These are phyloP conservation scores for Diarsia brunnea DNA, from an alignment of 2,888 invertebrate genomes.

Conservation along the genomic window DNA sequence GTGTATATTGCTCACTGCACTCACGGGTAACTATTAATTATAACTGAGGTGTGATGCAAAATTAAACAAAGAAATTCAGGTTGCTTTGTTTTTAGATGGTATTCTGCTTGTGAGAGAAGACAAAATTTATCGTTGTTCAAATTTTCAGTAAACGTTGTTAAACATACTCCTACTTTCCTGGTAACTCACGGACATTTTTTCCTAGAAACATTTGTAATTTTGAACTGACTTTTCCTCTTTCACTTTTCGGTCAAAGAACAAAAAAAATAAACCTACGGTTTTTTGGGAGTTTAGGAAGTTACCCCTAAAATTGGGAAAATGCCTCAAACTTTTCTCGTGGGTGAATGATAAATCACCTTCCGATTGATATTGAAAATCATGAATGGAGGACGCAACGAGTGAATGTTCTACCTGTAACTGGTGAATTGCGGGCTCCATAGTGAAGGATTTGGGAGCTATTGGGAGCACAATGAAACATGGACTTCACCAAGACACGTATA, in stretches of 20 bases:
- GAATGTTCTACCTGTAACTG: neutral
- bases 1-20: slow-evolving; percentile 40
- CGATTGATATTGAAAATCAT: slow-evolving; percentile 23
- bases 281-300: slow-evolving; percentile 21
- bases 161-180: neutral
- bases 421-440: neutral
- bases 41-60: neutral
- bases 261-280: slow-evolving; percentile 11
- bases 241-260: neutral
- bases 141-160: neutral
- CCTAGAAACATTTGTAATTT: neutral
- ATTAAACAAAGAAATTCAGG: neutral
- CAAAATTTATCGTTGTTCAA: neutral
- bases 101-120: neutral
- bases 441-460: neutral
- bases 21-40: neutral
- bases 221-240: neutral
- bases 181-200: neutral
- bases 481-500: neutral
- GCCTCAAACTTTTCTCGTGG: slow-evolving; percentile 15
- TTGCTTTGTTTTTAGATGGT: neutral
- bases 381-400: neutral
- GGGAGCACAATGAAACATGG: neutral
- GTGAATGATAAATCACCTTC: slow-evolving; percentile 33
- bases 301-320: slow-evolving; percentile 31